Conservation (phyloP, 2,888 invertebrate genomes). For the Cephalotes varians region DNA sequence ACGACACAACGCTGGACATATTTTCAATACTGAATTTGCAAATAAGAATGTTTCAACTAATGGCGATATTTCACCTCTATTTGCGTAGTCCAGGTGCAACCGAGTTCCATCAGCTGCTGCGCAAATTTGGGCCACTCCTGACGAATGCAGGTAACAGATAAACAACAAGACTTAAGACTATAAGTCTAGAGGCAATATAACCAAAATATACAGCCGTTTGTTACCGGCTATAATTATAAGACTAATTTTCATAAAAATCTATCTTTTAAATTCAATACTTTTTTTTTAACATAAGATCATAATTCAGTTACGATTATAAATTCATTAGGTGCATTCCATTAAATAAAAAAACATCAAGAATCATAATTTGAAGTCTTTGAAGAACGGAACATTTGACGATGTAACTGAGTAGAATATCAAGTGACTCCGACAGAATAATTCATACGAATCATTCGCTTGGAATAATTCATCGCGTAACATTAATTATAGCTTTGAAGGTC, state of each 20-base stretch:
- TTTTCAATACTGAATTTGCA: neutral
- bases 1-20: neutral
- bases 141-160: conserved; percentile 85
- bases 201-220: conserved; percentile 16
- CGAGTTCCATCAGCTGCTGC: conserved; percentile 94
- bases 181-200: conserved; percentile 34
- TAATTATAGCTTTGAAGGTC: conserved; percentile 61
- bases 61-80: conserved; percentile 89
- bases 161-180: conserved; percentile 76
- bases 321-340: neutral
- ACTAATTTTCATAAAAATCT: neutral
- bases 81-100: conserved; percentile 93
- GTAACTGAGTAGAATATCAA: conserved; percentile 60
- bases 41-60: conserved; percentile 53
- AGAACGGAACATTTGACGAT: conserved; percentile 49
- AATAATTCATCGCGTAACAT: conserved; percentile 68
- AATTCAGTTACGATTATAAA: conserved; percentile 25
- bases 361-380: conserved; percentile 40
- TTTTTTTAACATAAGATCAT: neutral
- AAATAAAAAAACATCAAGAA: neutral
- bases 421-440: conserved; percentile 62
- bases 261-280: neutral
- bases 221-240: neutral
- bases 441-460: conserved; percentile 61
- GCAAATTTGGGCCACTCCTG: conserved; percentile 95